A percentile compares a stretch with the other conserved stretches of the same genome.
Evolutionary conservation across 2,888 invertebrate genomes (phyloP).

Genomic region (Drosophila robusta): DNA sequence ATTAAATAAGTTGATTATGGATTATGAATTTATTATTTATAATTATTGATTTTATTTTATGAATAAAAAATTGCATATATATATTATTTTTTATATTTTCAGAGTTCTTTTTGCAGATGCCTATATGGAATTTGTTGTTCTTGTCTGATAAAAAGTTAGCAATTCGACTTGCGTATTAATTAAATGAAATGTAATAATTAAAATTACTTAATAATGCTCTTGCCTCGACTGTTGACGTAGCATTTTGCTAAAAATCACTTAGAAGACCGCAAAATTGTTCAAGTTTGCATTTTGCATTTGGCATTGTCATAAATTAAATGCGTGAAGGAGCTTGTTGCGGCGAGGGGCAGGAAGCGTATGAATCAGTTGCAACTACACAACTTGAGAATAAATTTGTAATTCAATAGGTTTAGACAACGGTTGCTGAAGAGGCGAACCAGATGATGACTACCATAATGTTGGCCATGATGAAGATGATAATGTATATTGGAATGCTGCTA

Average conservation of each 20-base stretch:
- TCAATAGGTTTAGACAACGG: constrained; percentile 46
- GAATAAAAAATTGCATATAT: too few relatives aligned
- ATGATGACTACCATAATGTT: constrained; percentile 19
- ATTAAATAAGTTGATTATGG: too few relatives aligned
- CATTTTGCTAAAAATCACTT: constrained; percentile 14
- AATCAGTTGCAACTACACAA: constrained; percentile 35
- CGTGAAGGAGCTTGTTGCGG: neutral
- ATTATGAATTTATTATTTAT: too few relatives aligned
- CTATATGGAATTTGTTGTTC: too few relatives aligned
- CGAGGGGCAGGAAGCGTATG: constrained; percentile 1
- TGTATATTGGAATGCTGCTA: constrained; percentile 22
- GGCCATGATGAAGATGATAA: constrained; percentile 11
- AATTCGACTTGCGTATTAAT: too few relatives aligned
- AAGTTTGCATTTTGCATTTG: constrained; percentile 45
- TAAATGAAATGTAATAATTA: too few relatives aligned
- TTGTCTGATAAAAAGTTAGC: too few relatives aligned
- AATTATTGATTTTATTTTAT: too few relatives aligned
- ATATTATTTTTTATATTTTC: too few relatives aligned
- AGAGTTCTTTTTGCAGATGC: too few relatives aligned
- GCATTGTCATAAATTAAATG: constrained; percentile 40
- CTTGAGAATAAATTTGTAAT: constrained; percentile 52
- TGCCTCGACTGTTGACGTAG: neutral
- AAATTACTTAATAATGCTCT: neutral
- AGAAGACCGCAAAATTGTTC: constrained; percentile 33
- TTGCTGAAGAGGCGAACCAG: constrained; percentile 3